Base-by-base conservation (phyloP, 1,140 invertebrate species). In the Acromyrmex heyeri region DNA sequence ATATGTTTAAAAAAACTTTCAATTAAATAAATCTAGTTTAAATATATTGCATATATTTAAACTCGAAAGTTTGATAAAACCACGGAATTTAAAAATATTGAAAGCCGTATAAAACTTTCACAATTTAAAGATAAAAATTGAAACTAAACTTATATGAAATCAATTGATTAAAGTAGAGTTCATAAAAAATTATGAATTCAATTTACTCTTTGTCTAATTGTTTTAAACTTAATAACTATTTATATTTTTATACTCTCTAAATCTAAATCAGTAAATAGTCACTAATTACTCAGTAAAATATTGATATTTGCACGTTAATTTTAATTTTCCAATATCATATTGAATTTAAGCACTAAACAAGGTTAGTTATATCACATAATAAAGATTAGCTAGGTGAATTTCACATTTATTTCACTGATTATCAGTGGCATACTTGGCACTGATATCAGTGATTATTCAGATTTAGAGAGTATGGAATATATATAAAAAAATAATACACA, bases 111-210 rank as follows among this genome's bases (percentile, higher is more conserved):
- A 62, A 5, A 61, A 21, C n/a, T 5, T 8, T 27, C 1, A 18
- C 3, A 24, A n/a, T 77, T 62, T 62, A 76, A 76, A 61, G 34
- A 24, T 62, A 44, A 44, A 77, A 77, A n/a, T 77, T 2, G 4
- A 27, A 8, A 48, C 7, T 61, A 18, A 59, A 44, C 6, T 21
- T 16, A 6, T 24, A 59, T 21, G 12, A 77, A 77, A 77, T 8
- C 44, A 10, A n/a, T 24, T 62, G 12, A 24, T 27, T n/a, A 48
- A 62, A 77, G 16, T 77, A 24, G 14, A 61, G 0, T 7, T 38
- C 6, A 10, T 16, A 57, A 44, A 38, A 2, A 34, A 38, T 38
- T 24, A 16, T 24, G 0, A 0, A n/a, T 21, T 24, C 24, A 38
- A 59, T 38, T 76, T 24, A 24, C 3, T 61, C 3, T 24, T 5